phyloP scores from a whole-genome alignment of 2,113 vertebrate species.

The Pipra filicauda region DNA sequence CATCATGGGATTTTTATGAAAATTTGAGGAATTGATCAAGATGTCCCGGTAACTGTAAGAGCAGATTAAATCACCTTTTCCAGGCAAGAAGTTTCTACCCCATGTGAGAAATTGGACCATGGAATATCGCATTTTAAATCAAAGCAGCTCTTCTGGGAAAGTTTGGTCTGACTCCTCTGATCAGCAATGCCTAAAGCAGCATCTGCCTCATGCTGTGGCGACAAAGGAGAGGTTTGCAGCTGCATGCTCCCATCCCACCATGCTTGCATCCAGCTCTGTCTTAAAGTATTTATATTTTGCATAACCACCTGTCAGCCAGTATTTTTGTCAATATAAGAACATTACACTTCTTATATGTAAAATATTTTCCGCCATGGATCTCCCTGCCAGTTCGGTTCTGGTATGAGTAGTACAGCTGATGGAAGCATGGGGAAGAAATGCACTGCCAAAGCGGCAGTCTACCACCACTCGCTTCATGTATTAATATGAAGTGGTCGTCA shows the following conservation, averaged over 20 bases:
- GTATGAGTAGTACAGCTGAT: background rate
- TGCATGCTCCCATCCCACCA: background rate
- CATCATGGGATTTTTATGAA: background rate
- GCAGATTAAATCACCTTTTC: background rate
- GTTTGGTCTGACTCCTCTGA: background rate
- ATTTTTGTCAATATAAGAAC: background rate
- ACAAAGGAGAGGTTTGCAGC: background rate
- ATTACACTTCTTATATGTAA: background rate
- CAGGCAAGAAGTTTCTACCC: background rate
- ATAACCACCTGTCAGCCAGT: background rate
- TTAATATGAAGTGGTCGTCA: background rate
- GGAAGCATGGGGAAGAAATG: fast-evolving
- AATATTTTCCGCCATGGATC: background rate
- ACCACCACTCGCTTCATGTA: fast-evolving
- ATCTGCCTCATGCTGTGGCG: background rate
- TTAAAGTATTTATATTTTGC: background rate
- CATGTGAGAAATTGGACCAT: background rate
- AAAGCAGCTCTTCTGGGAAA: background rate
- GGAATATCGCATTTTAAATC: background rate
- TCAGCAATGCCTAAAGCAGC: background rate
- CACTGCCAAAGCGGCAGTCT: fast-evolving
- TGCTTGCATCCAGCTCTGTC: background rate
- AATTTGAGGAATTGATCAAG: background rate
- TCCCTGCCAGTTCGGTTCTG: background rate
- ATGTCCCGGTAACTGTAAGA: background rate